phyloP scores from a whole-genome alignment of 2,113 vertebrate species.

The Capreolus pygargus region DNA sequence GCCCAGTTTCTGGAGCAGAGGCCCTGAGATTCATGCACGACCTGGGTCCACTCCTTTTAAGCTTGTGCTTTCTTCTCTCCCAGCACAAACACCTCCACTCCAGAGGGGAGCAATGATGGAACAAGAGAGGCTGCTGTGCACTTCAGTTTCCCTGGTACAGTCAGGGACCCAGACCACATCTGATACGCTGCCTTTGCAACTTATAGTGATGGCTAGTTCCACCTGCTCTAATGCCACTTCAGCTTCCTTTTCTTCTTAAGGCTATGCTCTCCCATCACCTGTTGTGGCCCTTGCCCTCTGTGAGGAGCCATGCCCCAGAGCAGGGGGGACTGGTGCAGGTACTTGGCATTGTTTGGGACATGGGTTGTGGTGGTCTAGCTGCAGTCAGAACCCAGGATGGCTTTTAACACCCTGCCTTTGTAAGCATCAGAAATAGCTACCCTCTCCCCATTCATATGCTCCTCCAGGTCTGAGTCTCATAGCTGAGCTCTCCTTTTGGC shows the following conservation, averaged over 20 bases:
- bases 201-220: background rate
- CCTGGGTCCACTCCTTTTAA: background rate
- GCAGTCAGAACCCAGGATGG: background rate
- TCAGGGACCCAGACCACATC: background rate
- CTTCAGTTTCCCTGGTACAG: background rate
- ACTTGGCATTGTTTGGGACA: background rate
- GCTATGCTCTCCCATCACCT: background rate
- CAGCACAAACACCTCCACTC: background rate
- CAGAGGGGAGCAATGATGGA: background rate
- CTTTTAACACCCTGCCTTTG: background rate
- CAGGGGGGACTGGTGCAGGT: background rate
- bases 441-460: background rate
- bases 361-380: background rate
- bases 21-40: background rate
- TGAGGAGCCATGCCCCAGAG: background rate
- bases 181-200: background rate
- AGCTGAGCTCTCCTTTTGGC: background rate
- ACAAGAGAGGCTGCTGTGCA: background rate
- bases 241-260: background rate
- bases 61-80: background rate
- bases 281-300: background rate
- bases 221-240: background rate
- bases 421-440: background rate
- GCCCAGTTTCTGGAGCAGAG: background rate
- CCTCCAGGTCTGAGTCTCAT: background rate